Conservation (phyloP, 2,888 invertebrate genomes). For the Chloroclystis v-ata region DNA sequence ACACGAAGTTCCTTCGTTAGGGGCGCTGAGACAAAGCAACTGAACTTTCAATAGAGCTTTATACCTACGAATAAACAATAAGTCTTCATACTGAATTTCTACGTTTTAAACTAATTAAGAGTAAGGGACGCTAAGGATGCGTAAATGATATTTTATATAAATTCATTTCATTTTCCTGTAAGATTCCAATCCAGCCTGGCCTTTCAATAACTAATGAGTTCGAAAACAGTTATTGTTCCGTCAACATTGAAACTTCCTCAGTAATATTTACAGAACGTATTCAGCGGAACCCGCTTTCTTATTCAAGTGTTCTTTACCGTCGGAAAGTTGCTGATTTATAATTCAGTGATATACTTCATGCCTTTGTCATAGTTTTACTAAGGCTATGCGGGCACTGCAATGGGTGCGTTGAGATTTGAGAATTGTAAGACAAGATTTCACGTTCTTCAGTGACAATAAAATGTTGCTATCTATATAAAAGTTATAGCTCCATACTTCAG, state of each 20-base stretch:
- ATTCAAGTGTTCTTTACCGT: slow-evolving; percentile 20
- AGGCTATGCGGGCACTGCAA: slow-evolving; percentile 8
- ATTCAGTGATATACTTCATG: slow-evolving; percentile 16
- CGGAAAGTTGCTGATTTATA: slow-evolving; percentile 16
- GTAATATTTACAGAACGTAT: slow-evolving; percentile 14
- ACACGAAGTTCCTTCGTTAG: slow-evolving; percentile 21
- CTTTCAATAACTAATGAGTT: neutral
- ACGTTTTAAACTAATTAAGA: slow-evolving; percentile 12
- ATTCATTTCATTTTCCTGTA: too few species aligned
- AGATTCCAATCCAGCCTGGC: neutral
- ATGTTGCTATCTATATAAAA: too few species aligned
- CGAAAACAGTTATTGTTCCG: neutral
- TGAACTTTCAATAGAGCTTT: slow-evolving; percentile 14
- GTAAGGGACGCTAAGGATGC: too few species aligned
- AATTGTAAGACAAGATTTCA: neutral
- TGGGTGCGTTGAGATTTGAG: slow-evolving; percentile 2
- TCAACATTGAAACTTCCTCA: slow-evolving; percentile 5
- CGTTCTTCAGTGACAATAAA: too few species aligned
- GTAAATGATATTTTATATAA: too few species aligned
- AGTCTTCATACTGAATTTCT: slow-evolving; percentile 7
- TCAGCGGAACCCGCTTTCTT: slow-evolving; percentile 16
- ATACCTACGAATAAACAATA: too few species aligned
- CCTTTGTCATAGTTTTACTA: slow-evolving; percentile 15
- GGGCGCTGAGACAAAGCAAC: slow-evolving; percentile 18
- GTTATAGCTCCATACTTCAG: too few species aligned